Evolutionary conservation across 2,888 invertebrate species (phyloP), one percentile per base, ranked within the genome.

Genomic region (Glaucopsyche alexis): DNA sequence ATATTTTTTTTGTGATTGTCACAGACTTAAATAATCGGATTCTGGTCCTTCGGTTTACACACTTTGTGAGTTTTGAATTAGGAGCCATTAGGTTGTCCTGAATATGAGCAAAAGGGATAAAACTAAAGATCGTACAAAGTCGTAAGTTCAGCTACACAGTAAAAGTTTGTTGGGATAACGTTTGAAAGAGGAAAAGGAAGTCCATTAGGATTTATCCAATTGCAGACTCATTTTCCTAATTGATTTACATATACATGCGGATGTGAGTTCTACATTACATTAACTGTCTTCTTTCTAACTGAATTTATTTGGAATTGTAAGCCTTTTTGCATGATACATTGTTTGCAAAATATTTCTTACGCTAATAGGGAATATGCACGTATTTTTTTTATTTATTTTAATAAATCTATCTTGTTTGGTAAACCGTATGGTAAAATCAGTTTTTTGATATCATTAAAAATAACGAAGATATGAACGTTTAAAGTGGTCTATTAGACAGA

Each of bases 171-270:
- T 13, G 49, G 29, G 42, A 42, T 38, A 49, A 69, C 29, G 29
- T 19, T 38, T 14, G 29, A 14, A 29, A 14, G 40, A 16, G 29
- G 47, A 47, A 69, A 19, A 29, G 49, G 29, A 69, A 69, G 13
- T 69, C 47, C 49, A 49, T 47, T 69, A 49, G 16, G 69, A 69
- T 42, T 29, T 49, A 49, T 7, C 60, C 14, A 38, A 60, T 60
- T 60, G 60, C 60, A 38, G 60, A 60, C 29, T 60, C 29, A 29
- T 60, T 60, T 60, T 60, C 60, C 60, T 60, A 60, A 60, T 60
- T 60, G 60, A 38, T 60, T 60, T 29, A 60, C 14, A 60, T 60
- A 11, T 14, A 13, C 60, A 60, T 60, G 29, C 13, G 60, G 14
- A 7, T 38, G 29, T 60, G 4, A 29, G 29, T 29, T 3, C 29